Conservation (phyloP, 2,888 invertebrate genomes). For the Adineta ricciae region DNA sequence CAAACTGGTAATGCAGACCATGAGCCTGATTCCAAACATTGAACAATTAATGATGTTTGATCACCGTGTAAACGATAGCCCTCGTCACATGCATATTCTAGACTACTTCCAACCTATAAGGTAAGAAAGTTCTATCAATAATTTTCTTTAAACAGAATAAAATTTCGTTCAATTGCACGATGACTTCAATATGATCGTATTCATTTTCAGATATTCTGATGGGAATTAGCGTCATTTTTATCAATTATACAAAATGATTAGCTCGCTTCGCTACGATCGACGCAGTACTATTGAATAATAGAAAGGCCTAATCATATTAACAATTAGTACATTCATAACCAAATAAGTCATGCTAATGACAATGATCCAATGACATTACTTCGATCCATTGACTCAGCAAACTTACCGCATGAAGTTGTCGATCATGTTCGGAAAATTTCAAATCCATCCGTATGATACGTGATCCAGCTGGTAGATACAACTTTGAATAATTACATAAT, state of each 20-base stretch:
- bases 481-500: neutral
- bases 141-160: too few species aligned
- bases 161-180: too few species aligned
- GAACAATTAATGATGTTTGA: neutral
- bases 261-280: neutral
- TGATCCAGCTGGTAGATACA: neutral
- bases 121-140: neutral
- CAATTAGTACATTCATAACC: neutral
- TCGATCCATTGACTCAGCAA: neutral
- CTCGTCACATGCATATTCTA: neutral
- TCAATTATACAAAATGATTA: neutral
- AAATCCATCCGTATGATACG: neutral
- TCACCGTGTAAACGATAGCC: neutral
- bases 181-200: too few species aligned
- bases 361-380: neutral
- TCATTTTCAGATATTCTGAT: neutral
- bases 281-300: neutral
- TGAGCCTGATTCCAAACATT: neutral
- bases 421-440: neutral
- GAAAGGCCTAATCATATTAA: neutral
- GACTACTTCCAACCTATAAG: neutral
- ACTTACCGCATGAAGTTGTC: neutral
- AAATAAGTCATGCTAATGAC: neutral
- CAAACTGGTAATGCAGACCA: constrained; percentile 2
- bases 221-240: neutral